Conservation (phyloP, 2,797 vertebrate species). For the Natrix natrix region DNA sequence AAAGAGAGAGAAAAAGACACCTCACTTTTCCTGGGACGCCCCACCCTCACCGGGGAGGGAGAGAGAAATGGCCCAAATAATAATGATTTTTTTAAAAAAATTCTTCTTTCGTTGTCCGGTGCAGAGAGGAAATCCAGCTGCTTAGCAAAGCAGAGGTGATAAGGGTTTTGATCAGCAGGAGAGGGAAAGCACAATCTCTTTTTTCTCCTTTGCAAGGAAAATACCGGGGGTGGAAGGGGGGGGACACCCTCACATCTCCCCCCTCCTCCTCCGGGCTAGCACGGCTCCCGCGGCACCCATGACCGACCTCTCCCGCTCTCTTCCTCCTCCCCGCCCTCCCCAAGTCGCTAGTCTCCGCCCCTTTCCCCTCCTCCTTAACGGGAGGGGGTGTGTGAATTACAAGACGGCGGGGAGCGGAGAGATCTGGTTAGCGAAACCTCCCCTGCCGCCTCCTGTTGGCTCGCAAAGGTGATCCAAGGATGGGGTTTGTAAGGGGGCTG, state of each 20-base stretch:
- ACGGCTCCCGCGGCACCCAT: background rate
- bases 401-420: background rate
- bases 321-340: background rate
- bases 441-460: background rate
- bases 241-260: background rate
- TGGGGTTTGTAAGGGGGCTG: background rate
- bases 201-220: background rate
- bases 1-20: background rate
- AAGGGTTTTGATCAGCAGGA: background rate
- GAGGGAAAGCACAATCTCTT: background rate
- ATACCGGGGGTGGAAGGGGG: background rate
- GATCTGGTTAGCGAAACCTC: background rate
- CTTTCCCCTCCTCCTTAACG: background rate
- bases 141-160: background rate
- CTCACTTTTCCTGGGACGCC: conserved; percentile 12
- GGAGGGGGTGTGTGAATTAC: too few relatives aligned
- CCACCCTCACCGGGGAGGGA: background rate
- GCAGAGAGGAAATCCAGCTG: background rate
- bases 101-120: background rate
- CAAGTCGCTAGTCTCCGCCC: background rate
- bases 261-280: background rate
- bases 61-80: background rate
- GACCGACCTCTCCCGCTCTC: background rate
- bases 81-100: too few relatives aligned
- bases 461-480: background rate